These are phyloP conservation scores for Cranoglanis bouderius DNA, from an alignment of 2,113 vertebrate species.

Conservation along the genomic window DNA sequence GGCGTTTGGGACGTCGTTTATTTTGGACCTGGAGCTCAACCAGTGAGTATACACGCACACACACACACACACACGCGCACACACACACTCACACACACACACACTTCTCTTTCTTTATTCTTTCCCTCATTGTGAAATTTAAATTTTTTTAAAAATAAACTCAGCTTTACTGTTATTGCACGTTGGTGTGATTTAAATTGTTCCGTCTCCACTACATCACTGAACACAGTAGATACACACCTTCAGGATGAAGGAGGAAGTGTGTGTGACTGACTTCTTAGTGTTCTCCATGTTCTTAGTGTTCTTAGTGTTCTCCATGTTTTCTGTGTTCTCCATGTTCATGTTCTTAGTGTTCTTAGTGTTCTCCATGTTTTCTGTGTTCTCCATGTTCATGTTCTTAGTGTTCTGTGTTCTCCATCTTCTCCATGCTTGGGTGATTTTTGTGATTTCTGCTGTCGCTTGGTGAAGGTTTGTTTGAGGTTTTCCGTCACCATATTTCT, in stretches of 20 bases:
- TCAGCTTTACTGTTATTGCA: background rate
- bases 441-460: background rate
- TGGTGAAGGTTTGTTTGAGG: background rate
- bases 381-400: too few species aligned
- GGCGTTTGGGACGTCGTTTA: conserved; percentile 82
- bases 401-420: too few species aligned
- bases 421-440: background rate
- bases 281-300: background rate
- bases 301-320: too few species aligned
- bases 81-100: background rate
- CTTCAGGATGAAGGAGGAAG: too few species aligned
- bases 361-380: too few species aligned
- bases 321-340: background rate
- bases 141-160: background rate
- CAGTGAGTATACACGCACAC: conserved; percentile 77
- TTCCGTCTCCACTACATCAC: background rate
- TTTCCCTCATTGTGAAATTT: background rate
- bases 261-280: too few species aligned
- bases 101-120: background rate
- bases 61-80: conserved; percentile 10
- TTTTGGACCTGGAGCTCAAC: conserved; percentile 89
- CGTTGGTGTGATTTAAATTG: background rate
- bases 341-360: too few species aligned
- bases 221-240: background rate
- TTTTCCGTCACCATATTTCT: background rate